These are phyloP conservation scores for Caranx ignobilis DNA, from an alignment of 2,113 vertebrate species.

Conservation along the genomic window DNA sequence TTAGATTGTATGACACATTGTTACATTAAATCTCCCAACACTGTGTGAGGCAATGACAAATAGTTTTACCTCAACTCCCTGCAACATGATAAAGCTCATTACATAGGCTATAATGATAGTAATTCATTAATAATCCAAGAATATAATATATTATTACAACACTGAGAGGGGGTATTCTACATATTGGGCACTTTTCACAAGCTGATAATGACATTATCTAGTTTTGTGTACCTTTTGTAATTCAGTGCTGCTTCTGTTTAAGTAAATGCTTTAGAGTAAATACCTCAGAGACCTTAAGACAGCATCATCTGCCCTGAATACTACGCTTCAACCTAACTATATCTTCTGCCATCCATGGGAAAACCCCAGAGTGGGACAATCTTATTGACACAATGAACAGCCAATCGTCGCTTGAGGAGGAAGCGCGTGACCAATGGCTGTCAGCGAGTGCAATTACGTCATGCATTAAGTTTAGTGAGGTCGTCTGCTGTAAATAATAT, in stretches of 20 bases:
- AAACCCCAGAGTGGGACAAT: constrained; percentile 76
- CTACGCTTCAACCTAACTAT: constrained; percentile 75
- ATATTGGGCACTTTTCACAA: neutral
- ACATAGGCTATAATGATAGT: neutral
- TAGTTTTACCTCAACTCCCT: neutral
- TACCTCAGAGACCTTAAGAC: neutral
- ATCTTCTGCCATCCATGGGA: constrained; percentile 64
- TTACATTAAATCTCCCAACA: neutral
- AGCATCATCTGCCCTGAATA: constrained; percentile 18
- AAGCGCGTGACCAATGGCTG: constrained; percentile 51
- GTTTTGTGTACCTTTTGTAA: neutral
- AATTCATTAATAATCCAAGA: neutral
- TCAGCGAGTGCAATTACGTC: constrained; percentile 10
- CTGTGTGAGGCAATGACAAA: neutral
- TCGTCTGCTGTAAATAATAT: constrained; percentile 79
- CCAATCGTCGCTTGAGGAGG: constrained; percentile 63
- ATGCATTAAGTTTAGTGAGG: constrained; percentile 31
- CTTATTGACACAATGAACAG: constrained; percentile 16
- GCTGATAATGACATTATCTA: too few relatives aligned
- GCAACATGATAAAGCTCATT: neutral
- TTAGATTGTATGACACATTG: neutral
- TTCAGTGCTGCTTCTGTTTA: neutral
- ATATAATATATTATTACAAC: neutral
- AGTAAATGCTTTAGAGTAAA: neutral
- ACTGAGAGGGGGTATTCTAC: neutral